Conservation (phyloP, 1,140 invertebrate genomes). For the Drosophila parabipectinata region DNA sequence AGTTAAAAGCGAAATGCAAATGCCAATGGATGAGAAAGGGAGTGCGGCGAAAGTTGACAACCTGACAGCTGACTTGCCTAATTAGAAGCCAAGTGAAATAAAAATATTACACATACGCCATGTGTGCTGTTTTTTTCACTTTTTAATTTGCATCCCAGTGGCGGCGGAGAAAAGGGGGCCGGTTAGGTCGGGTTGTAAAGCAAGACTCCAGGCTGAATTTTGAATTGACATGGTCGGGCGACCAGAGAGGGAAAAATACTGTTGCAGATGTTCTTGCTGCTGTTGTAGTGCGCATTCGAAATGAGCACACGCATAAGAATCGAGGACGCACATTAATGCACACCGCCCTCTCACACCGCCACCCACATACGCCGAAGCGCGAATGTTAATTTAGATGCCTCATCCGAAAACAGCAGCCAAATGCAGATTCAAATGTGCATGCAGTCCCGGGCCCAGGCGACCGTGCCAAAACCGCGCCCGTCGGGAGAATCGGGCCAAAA, state of each 20-base stretch:
- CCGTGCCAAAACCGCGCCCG: slow-evolving; percentile 31
- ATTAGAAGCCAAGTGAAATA: slow-evolving; percentile 80
- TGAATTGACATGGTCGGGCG: slow-evolving; percentile 68
- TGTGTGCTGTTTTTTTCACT: slow-evolving; percentile 60
- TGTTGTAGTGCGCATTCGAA: slow-evolving; percentile 81
- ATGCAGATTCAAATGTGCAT: slow-evolving; percentile 78
- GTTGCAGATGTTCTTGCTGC: slow-evolving; percentile 53
- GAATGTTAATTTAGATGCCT: slow-evolving; percentile 78
- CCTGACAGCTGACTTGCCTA: slow-evolving; percentile 78
- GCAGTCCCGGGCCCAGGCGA: slow-evolving; percentile 45
- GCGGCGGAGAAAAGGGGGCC: background rate
- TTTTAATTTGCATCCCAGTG: slow-evolving; percentile 63
- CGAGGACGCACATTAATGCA: slow-evolving; percentile 79
- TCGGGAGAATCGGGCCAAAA: slow-evolving; percentile 33
- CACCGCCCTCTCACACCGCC: slow-evolving; percentile 27
- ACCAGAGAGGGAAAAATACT: slow-evolving; percentile 45
- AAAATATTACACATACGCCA: slow-evolving; percentile 82
- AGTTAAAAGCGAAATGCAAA: slow-evolving; percentile 69
- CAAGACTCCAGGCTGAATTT: slow-evolving; percentile 59
- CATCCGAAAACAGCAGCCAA: slow-evolving; percentile 58
- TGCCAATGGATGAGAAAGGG: slow-evolving; percentile 20
- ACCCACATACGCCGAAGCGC: slow-evolving; percentile 24
- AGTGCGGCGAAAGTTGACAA: slow-evolving; percentile 22
- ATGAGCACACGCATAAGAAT: slow-evolving; percentile 81
- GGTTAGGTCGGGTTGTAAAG: slow-evolving; percentile 13